These are phyloP conservation scores for Apis laboriosa DNA, from an alignment of 1,140 invertebrate genomes.

Conservation along the genomic window DNA sequence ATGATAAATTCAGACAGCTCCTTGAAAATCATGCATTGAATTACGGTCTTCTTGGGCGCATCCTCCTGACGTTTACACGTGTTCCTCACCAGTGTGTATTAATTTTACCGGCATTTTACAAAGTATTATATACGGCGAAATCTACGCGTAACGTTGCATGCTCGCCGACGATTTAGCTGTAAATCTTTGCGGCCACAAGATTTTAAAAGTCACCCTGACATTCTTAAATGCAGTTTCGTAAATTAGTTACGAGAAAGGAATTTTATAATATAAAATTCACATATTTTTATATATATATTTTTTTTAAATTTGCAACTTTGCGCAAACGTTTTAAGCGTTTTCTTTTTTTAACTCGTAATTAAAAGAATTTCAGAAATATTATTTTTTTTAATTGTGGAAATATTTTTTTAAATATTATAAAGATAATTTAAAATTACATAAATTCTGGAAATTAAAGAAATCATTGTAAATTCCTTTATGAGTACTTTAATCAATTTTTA, in stretches of 20 bases:
- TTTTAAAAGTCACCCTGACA: not conserved
- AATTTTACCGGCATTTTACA: not conserved
- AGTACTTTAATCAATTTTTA: too few relatives aligned
- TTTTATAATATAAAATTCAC: not conserved
- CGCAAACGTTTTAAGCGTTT: too few relatives aligned
- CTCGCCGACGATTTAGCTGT: not conserved
- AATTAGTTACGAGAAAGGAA: not conserved
- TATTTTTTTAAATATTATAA: too few relatives aligned
- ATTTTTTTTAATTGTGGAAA: too few relatives aligned
- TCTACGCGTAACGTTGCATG: not conserved
- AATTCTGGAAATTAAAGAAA: too few relatives aligned
- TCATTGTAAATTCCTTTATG: too few relatives aligned
- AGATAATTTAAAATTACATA: too few relatives aligned
- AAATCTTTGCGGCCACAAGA: not conserved
- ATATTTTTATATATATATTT: not conserved
- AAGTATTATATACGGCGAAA: not conserved
- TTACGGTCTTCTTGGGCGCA: slow-evolving; percentile 30
- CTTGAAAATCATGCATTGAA: slow-evolving; percentile 41
- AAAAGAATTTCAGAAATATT: too few relatives aligned
- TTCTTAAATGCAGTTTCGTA: not conserved
- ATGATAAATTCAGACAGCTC: slow-evolving; percentile 34
- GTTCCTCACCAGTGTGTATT: slow-evolving; percentile 8
- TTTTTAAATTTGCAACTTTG: not conserved
- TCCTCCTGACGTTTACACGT: slow-evolving; percentile 42
- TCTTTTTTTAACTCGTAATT: too few relatives aligned